A percentile compares a stretch with the other conserved stretches of the same genome.
Evolutionary conservation across 2,888 invertebrate genomes (phyloP).

Genomic region (Trisateles emortualis): DNA sequence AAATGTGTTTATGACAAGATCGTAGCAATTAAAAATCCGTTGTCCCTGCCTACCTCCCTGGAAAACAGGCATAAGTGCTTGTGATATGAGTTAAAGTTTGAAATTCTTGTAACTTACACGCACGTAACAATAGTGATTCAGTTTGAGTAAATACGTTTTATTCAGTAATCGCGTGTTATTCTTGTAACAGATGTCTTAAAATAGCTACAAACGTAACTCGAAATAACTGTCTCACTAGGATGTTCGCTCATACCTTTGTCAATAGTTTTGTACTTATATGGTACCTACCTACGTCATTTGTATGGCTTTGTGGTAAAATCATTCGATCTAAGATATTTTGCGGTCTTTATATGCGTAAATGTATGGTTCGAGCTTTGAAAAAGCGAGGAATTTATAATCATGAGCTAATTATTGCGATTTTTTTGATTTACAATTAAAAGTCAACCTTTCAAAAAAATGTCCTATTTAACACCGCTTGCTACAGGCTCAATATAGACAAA

Average conservation of each 20-base stretch:
- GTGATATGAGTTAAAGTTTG: not conserved
- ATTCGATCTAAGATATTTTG: not conserved
- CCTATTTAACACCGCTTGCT: too few species aligned
- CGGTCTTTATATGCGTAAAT: not conserved
- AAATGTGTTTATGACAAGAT: too few species aligned
- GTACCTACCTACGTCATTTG: not conserved
- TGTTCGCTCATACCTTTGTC: conserved; percentile 11
- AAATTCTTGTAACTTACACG: conserved; percentile 19
- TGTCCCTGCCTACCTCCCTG: too few species aligned
- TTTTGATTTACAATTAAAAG: not conserved
- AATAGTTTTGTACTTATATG: conserved; percentile 12
- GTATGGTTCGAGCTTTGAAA: not conserved
- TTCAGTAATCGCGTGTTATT: conserved; percentile 21
- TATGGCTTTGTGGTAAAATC: not conserved
- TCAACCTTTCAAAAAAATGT: not conserved
- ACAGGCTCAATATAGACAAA: too few species aligned
- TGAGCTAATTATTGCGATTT: too few species aligned
- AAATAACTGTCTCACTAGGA: conserved; percentile 6
- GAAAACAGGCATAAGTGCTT: too few species aligned
- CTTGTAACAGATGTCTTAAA: conserved; percentile 20
- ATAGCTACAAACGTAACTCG: conserved; percentile 22
- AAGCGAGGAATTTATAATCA: too few species aligned
- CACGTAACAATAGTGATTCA: conserved; percentile 21
- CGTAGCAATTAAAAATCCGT: too few species aligned
- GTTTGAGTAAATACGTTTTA: conserved; percentile 16